These are phyloP conservation scores for Andrena cerasifolii DNA, from an alignment of 1,140 invertebrate genomes.

Conservation along the genomic window DNA sequence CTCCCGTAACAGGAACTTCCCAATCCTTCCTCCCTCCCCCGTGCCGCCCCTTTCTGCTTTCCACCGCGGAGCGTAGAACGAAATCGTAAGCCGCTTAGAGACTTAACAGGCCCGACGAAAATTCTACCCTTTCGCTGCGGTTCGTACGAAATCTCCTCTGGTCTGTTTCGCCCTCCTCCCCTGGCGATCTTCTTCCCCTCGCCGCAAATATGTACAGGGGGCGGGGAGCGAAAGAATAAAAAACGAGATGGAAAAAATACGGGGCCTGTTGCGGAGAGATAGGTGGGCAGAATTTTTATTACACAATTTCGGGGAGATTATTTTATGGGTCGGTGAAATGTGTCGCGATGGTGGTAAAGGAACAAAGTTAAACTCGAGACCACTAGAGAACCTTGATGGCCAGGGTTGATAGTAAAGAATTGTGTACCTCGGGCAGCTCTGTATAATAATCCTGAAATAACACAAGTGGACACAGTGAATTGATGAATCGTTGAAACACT, in stretches of 20 bases:
- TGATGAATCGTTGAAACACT: too few species aligned
- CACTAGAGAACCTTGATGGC: too few species aligned
- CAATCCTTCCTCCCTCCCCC: not conserved
- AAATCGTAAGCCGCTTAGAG: constrained; percentile 79
- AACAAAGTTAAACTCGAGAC: too few species aligned
- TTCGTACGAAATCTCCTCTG: constrained; percentile 41
- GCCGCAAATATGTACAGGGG: not conserved
- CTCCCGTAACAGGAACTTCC: constrained; percentile 16
- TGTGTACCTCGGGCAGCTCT: too few species aligned
- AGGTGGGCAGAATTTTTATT: constrained; percentile 1
- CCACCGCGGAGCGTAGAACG: constrained; percentile 58
- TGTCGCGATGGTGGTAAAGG: too few species aligned
- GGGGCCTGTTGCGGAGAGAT: not conserved
- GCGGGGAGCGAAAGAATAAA: too few species aligned
- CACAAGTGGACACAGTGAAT: too few species aligned
- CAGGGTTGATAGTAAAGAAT: too few species aligned
- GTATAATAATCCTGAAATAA: too few species aligned
- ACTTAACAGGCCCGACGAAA: constrained; percentile 78
- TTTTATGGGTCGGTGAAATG: too few species aligned
- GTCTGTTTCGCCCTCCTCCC: constrained; percentile 28
- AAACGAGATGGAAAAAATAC: not conserved
- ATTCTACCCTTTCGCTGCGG: constrained; percentile 67
- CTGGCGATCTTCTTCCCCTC: not conserved
- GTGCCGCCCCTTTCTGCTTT: constrained; percentile 28
- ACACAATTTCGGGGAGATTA: not conserved